Percentiles rank a stretch among this genome's conserved stretches.
Conservation (phyloP, 1,140 invertebrate species). For the Oncopeltus fasciatus region DNA sequence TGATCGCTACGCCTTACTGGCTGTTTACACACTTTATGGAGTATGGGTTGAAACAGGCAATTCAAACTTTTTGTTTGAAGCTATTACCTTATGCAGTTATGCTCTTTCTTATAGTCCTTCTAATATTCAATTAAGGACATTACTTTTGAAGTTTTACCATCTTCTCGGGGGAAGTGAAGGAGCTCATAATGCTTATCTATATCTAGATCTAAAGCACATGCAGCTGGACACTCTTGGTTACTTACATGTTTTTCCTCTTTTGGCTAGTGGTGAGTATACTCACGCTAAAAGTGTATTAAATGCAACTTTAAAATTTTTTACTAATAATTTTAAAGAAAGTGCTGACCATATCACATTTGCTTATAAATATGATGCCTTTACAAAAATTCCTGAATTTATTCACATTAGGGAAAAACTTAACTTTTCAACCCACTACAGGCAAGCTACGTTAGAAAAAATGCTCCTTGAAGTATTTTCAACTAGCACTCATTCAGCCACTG, state of each 20-base stretch:
- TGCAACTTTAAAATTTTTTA: slow-evolving; percentile 68
- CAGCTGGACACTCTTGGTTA: slow-evolving; percentile 85
- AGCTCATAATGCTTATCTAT: slow-evolving; percentile 48
- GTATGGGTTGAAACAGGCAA: slow-evolving; percentile 41
- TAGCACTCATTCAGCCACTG: slow-evolving; percentile 27
- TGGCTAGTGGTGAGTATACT: slow-evolving; percentile 47
- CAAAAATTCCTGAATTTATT: slow-evolving; percentile 80
- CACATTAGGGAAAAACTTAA: slow-evolving; percentile 66
- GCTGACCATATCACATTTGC: slow-evolving; percentile 80
- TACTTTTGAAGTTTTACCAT: slow-evolving; percentile 23
- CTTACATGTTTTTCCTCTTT: slow-evolving; percentile 57
- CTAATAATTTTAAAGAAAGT: slow-evolving; percentile 74
- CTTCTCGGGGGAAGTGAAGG: slow-evolving; percentile 44
- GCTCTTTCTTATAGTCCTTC: slow-evolving; percentile 53
- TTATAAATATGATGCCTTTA: slow-evolving; percentile 87
- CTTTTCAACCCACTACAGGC: slow-evolving; percentile 66
- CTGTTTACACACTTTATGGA: slow-evolving; percentile 63
- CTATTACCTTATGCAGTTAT: slow-evolving; percentile 50
- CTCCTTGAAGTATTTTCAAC: slow-evolving; percentile 55
- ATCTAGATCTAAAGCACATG: slow-evolving; percentile 83
- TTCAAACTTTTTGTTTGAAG: slow-evolving; percentile 43
- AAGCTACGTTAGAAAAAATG: slow-evolving; percentile 61
- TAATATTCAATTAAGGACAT: slow-evolving; percentile 41
- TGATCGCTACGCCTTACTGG: slow-evolving; percentile 64
- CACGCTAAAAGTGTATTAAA: slow-evolving; percentile 48